Base-by-base conservation (phyloP, 2,797 vertebrate genomes). In the Sus cebifrons region DNA sequence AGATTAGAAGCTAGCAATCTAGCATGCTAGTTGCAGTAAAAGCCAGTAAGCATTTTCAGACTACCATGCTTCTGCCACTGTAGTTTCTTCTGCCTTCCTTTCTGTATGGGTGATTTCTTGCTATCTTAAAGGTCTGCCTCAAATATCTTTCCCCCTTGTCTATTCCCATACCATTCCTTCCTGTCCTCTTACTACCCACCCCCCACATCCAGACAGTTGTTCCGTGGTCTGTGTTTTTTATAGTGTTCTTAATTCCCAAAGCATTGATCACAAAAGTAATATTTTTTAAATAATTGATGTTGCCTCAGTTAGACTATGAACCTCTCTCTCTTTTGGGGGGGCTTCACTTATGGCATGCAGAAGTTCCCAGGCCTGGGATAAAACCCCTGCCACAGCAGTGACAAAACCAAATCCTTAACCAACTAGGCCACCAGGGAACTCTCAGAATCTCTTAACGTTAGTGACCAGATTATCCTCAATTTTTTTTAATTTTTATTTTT, bases 1-100 rank as follows among this genome's bases (percentile, higher is more conserved):
- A 83, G 36, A 67, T 85, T 60, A 93, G 74, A 87, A 96, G 70
- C 18, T 52, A 95, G 21, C 40, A 82, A n/a, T 85, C 49, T 96
- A 86, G 32, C 60, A 78, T 93, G 36, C 20, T 83, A n/a, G 20
- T 29, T 78, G 21, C 52, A 67, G 21, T 75, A 71, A 77, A 67
- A 86, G 75, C 64, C 20, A 92, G 52, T 70, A 71, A 62, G 32
- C 49, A 27, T 91, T 89, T 88, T 71, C 74, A 91, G 65, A 83
- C 6, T 81, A 79, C 25, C 21, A 40, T 71, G 56, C 62, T 32
- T 86, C 49, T 97, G 8, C 70, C 32, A 4, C 6, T 86, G 36
- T 32, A 82, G 40, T 88, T 88, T 89, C 56, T 97, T 89, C 40
- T 93, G 21, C 74, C 32, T 88, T 3, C n/a, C 49, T 96, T 91